Conservation (phyloP, 2,888 invertebrate genomes). For the Caenorhabditis angaria region DNA sequence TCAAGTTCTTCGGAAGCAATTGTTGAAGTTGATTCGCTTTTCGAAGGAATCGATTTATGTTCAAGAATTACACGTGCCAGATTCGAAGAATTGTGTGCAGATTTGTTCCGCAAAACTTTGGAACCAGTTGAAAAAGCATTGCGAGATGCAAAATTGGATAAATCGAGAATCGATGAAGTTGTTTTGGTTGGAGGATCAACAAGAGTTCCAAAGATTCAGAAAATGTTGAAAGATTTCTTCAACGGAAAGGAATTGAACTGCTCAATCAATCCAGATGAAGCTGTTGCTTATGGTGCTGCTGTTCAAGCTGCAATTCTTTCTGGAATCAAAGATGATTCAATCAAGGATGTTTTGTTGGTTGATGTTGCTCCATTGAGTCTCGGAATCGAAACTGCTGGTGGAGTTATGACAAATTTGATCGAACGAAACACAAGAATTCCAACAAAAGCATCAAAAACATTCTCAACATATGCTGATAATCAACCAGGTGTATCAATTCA, state of each 20-base stretch:
- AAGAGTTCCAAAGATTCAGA: conserved; percentile 96
- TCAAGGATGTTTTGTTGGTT: conserved; percentile 78
- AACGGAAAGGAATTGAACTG: conserved; percentile 93
- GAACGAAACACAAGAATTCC: conserved; percentile 77
- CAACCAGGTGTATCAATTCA: conserved; percentile 89
- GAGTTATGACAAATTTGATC: conserved; percentile 91
- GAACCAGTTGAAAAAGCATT: conserved; percentile 95
- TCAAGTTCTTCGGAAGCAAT: conserved; percentile 74
- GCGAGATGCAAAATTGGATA: conserved; percentile 94
- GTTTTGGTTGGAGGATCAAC: conserved; percentile 88
- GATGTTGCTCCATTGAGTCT: conserved; percentile 91
- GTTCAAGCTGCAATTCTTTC: conserved; percentile 55
- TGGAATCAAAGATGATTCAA: conserved; percentile 44
- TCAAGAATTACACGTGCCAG: conserved; percentile 93
- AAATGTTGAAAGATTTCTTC: conserved; percentile 85
- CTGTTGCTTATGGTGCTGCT: conserved; percentile 89
- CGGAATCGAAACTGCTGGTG: conserved; percentile 89
- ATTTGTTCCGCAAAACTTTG: conserved; percentile 92
- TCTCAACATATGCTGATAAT: conserved; percentile 91
- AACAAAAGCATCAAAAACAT: conserved; percentile 74
- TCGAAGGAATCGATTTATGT: conserved; percentile 94
- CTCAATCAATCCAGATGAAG: conserved; percentile 92
- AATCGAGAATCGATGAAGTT: conserved; percentile 76
- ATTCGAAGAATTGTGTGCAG: conserved; percentile 95
- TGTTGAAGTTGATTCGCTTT: conserved; percentile 91